Evolutionary conservation across 2,113 vertebrate genomes (phyloP).

Genomic region (Hippopotamus amphibius): DNA sequence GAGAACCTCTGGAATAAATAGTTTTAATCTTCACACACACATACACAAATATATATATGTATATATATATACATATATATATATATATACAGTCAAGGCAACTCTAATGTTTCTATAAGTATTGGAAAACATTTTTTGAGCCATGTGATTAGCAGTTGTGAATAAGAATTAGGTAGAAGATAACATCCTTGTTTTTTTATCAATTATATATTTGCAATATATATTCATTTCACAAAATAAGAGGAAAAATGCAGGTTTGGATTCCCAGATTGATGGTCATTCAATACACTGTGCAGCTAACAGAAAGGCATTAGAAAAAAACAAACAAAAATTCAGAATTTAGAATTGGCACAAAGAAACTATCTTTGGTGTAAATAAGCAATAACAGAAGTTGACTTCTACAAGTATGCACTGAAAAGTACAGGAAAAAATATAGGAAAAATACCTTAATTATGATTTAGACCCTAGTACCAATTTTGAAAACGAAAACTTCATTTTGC

Average conservation of each 20-base stretch:
- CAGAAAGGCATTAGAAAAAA: not conserved
- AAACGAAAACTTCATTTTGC: conserved; percentile 33
- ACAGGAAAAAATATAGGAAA: not conserved
- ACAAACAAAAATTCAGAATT: conserved; percentile 20
- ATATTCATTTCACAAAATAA: not conserved
- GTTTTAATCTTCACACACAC: not conserved
- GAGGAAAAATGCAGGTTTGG: not conserved
- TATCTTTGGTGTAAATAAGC: not conserved
- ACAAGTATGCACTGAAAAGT: not conserved
- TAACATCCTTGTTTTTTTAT: not conserved
- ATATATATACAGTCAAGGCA: not conserved
- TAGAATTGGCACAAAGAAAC: not conserved
- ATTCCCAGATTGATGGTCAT: not conserved
- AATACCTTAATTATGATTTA: not conserved
- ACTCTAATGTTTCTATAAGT: not conserved
- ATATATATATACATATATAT: not conserved
- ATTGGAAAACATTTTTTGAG: not conserved
- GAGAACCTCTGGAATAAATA: not conserved
- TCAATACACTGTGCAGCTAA: not conserved
- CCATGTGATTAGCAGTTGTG: not conserved
- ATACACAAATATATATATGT: too few species aligned
- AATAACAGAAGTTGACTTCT: not conserved
- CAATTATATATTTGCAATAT: not conserved
- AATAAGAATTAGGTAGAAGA: not conserved
- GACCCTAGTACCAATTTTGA: not conserved